phyloP scores from a whole-genome alignment of 2,113 vertebrate species.

The Hydrochoerus hydrochaeris region DNA sequence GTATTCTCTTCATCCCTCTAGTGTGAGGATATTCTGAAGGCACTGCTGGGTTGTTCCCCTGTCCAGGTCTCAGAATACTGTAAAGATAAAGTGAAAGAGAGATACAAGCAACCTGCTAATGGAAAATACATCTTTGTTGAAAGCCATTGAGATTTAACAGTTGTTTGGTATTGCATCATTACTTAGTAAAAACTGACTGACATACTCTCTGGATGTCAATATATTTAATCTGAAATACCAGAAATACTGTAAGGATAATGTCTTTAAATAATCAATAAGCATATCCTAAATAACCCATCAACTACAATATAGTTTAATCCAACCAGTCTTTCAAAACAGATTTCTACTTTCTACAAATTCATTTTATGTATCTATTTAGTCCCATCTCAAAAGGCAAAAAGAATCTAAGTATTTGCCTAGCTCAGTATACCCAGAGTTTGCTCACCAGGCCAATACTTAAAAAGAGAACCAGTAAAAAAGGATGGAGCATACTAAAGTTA shows the following conservation, averaged over 20 bases:
- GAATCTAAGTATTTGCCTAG: not conserved
- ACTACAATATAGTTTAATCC: not conserved
- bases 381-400: not conserved
- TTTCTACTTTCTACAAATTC: not conserved
- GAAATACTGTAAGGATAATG: not conserved
- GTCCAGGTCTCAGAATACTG: not conserved
- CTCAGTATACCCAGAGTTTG: not conserved
- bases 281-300: constrained; percentile 19
- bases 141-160: not conserved
- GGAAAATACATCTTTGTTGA: not conserved
- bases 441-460: not conserved
- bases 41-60: not conserved
- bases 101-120: not conserved
- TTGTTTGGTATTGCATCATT: constrained; percentile 2
- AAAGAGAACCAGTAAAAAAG: constrained; percentile 35
- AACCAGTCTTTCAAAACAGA: constrained; percentile 36
- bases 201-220: not conserved
- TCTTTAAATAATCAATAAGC: not conserved
- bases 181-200: constrained; percentile 29
- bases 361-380: not conserved
- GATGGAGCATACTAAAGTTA: not conserved
- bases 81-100: constrained; percentile 2
- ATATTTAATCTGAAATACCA: constrained; percentile 46
- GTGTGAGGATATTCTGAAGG: not conserved
- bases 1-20: not conserved